A percentile compares a stretch with the other conserved stretches of the same genome.
Evolutionary conservation across 1,140 invertebrate genomes (phyloP).

Genomic region (Temnothorax curvispinosus): DNA sequence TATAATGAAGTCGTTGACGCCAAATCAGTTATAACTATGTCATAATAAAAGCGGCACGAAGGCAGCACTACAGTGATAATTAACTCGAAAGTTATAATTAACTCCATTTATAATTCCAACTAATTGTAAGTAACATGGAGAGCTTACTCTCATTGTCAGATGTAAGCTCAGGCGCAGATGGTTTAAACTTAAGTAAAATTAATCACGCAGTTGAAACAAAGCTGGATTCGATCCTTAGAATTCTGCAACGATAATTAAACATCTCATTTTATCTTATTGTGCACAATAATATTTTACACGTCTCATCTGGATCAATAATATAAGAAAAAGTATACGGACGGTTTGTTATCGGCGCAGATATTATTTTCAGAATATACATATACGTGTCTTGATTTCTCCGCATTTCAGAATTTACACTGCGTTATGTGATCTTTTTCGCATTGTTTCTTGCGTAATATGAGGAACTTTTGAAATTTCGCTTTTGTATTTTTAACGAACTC

Average conservation of each 20-base stretch:
- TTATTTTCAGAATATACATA: background rate
- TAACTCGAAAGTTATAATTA: background rate
- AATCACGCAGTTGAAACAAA: background rate
- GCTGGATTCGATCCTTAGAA: background rate
- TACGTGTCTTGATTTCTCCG: background rate
- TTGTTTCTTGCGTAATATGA: background rate
- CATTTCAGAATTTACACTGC: background rate
- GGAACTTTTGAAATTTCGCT: background rate
- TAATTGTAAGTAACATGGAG: background rate
- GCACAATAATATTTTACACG: background rate
- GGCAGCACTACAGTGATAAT: background rate
- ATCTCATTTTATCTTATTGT: background rate
- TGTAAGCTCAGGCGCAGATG: background rate
- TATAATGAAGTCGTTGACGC: constrained; percentile 22
- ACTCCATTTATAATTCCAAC: background rate
- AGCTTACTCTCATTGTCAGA: background rate
- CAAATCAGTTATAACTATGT: constrained; percentile 28
- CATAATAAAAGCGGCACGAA: constrained; percentile 14
- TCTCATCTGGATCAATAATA: background rate
- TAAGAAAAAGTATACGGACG: background rate
- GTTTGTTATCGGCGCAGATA: background rate
- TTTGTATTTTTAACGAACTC: background rate
- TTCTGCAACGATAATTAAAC: background rate
- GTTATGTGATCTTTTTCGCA: background rate
- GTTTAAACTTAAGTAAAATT: constrained; percentile 23